These are phyloP conservation scores for Camelus bactrianus DNA, from an alignment of 2,113 vertebrate genomes.

Conservation along the genomic window DNA sequence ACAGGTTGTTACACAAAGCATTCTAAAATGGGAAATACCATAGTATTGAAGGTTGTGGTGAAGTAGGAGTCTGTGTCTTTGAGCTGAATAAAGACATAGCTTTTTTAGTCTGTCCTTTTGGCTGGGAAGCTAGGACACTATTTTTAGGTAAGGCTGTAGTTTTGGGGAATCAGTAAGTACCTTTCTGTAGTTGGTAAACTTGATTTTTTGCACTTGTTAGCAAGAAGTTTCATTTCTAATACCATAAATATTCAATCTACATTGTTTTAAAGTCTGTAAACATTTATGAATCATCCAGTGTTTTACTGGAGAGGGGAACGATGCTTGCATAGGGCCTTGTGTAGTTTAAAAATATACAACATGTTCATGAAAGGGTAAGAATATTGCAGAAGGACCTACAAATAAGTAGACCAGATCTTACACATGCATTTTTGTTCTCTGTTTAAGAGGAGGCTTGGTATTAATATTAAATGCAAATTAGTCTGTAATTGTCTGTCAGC, in stretches of 20 bases:
- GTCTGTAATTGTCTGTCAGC: conserved; percentile 5
- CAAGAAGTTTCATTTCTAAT: conserved; percentile 43
- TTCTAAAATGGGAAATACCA: conserved; percentile 55
- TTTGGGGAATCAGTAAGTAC: conserved; percentile 58
- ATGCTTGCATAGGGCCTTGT: conserved; percentile 21
- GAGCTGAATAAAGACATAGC: conserved; percentile 55
- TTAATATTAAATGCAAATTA: conserved; percentile 59
- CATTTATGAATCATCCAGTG: background rate
- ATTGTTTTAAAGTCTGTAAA: conserved; percentile 15
- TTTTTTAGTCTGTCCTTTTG: conserved; percentile 72
- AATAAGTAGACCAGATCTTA: conserved; percentile 14
- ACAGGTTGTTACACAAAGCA: conserved; percentile 43
- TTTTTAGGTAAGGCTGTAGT: conserved; percentile 74
- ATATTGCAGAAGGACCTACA: background rate
- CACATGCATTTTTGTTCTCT: conserved; percentile 20
- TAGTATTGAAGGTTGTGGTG: conserved; percentile 33
- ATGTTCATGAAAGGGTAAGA: conserved; percentile 48
- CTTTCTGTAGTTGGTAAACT: conserved; percentile 25
- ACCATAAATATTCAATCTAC: background rate
- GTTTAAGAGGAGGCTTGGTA: conserved; percentile 34
- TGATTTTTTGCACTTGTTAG: conserved; percentile 54
- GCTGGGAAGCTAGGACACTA: conserved; percentile 58
- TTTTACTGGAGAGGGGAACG: background rate
- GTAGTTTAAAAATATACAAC: conserved; percentile 48
- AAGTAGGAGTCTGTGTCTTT: conserved; percentile 58